Conservation (phyloP, 2,888 invertebrate genomes). For the Keiferia lycopersicella region DNA sequence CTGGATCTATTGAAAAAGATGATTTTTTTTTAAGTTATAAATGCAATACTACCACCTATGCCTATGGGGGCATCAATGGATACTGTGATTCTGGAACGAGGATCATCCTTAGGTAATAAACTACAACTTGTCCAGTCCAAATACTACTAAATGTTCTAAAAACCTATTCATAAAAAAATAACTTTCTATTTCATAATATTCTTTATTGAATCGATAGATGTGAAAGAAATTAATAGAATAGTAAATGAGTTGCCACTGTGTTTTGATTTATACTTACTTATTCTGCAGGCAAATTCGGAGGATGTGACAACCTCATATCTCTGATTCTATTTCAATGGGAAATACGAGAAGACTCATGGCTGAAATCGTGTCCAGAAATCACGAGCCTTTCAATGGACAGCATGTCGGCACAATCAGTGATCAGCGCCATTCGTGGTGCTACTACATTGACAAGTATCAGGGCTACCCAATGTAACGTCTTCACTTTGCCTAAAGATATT, state of each 20-base stretch:
- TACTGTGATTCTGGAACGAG: neutral
- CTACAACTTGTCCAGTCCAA: too few species aligned
- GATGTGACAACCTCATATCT: neutral
- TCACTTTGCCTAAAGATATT: neutral
- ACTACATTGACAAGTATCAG: neutral
- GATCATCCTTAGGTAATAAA: neutral
- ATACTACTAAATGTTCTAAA: too few species aligned
- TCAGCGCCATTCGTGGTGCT: neutral
- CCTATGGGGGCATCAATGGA: neutral
- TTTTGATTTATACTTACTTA: neutral
- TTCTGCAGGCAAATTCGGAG: neutral
- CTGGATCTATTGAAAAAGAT: neutral
- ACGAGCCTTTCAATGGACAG: neutral
- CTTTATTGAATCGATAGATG: neutral
- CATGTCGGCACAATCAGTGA: neutral
- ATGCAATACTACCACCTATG: conserved; percentile 1
- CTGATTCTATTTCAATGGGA: neutral
- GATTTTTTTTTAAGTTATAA: neutral
- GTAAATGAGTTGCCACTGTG: neutral
- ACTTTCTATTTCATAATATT: neutral
- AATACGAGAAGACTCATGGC: neutral
- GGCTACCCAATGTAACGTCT: neutral
- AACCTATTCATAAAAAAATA: neutral
- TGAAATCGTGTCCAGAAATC: neutral
- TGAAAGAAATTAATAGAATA: neutral